Base-by-base conservation (phyloP, 23 tunicate genomes). In the Halocynthia roretzi region DNA sequence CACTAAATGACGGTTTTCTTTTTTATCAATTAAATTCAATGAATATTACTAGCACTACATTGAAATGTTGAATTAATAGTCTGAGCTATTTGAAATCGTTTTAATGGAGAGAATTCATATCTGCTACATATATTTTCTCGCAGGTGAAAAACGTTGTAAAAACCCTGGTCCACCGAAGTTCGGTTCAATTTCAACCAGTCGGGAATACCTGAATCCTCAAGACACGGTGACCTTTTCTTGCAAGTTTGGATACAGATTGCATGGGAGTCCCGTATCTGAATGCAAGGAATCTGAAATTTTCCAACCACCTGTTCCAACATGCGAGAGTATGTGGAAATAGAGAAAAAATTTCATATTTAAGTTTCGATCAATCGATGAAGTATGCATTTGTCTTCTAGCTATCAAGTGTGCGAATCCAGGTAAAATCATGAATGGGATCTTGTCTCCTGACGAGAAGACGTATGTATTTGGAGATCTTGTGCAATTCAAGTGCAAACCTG, bases 221-320 rank as follows among this genome's bases (percentile, higher is more conserved):
- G 85, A 81, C 50, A 54, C 56, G 58, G 70, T 81, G n/a, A 55
- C 23, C 56, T 81, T 58, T 48, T 20, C 44, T 7, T 81, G 85
- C 61, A 56, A 81, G 7, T 58, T 20, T 5, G 85, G 85, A 11
- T 81, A 71, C 60, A 4, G 48, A 10, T 44, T 81, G 68, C 53
- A 68, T 49, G 85, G 85, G 10, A 61, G 71, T 10, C 21, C 77
- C 5, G 44, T 56, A 22, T 53, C 78, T 54, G 71, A 56, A 21
- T 81, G 85, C 67, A 70, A 58, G 50, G 53, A 21, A 7, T 10
- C 56, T 60, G 70, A 69, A 48, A 54, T 31, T 10, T 81, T 72
- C 65, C 61, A 61, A n/a, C 70, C 58, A 20, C 78, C 71, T 8
- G 50, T 60, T 50, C 85, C 85, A 21, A 44, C 67, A 18, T 81